Conservation (phyloP, 30 jellyfish, hydroid and myxozoan genomes). For the Aurelia aurita region DNA sequence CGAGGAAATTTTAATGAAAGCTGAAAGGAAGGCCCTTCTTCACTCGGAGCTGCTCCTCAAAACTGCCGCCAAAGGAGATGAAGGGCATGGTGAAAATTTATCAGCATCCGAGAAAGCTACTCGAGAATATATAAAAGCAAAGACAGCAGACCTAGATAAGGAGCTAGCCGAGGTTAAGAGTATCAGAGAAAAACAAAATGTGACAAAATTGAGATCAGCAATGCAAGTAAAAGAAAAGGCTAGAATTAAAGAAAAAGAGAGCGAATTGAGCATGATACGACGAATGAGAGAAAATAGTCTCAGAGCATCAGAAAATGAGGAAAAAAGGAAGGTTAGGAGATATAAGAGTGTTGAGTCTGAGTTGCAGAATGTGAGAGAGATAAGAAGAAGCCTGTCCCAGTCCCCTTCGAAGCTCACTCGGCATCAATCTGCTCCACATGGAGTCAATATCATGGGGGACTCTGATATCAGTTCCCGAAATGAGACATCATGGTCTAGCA, state of each 20-base stretch:
- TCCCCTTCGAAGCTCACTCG: not conserved
- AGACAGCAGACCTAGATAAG: not conserved
- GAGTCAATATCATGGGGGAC: not conserved
- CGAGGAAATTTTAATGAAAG: too few relatives aligned
- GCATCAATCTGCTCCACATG: not conserved
- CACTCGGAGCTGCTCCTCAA: too few relatives aligned
- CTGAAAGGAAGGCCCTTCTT: too few relatives aligned
- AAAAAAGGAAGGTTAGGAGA: not conserved
- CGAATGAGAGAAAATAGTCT: conserved; percentile 35
- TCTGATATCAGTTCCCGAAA: not conserved
- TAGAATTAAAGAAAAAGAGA: not conserved
- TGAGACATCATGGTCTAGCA: too few relatives aligned
- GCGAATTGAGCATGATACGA: conserved; percentile 24
- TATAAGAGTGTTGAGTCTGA: conserved; percentile 13
- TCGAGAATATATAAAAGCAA: not conserved
- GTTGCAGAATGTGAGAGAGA: not conserved
- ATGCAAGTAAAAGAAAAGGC: not conserved
- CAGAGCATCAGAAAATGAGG: conserved; percentile 8
- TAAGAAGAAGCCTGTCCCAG: not conserved
- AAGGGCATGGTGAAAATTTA: not conserved
- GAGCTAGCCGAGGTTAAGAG: not conserved
- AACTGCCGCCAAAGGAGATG: too few relatives aligned
- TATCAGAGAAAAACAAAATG: not conserved
- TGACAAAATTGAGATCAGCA: not conserved
- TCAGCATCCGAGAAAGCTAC: not conserved